A percentile compares a stretch with the other conserved stretches of the same genome.
These are phyloP conservation scores for Megalurothrips usitatus DNA, from an alignment of 2,888 invertebrate genomes.

Conservation along the genomic window DNA sequence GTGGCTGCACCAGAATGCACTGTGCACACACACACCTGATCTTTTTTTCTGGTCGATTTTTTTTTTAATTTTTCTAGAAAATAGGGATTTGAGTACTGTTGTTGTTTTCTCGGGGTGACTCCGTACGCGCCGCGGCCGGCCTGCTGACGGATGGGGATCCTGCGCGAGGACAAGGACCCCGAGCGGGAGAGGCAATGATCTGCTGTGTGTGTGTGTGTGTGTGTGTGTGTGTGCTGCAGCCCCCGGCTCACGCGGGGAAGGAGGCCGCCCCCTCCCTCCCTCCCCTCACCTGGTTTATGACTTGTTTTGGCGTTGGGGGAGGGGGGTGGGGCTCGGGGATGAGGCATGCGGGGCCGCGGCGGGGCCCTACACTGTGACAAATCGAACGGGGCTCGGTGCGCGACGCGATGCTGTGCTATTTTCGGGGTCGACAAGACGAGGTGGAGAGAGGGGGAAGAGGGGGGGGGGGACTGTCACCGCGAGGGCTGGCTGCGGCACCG, in stretches of 20 bases:
- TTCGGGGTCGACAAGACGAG: too few relatives aligned
- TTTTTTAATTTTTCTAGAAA: too few relatives aligned
- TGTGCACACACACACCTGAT: neutral
- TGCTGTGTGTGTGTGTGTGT: neutral
- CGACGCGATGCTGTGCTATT: too few relatives aligned
- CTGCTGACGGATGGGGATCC: too few relatives aligned
- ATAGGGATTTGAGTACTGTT: too few relatives aligned
- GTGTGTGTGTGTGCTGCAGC: neutral
- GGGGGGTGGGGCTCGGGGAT: neutral
- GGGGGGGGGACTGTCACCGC: too few relatives aligned
- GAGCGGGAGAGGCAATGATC: neutral
- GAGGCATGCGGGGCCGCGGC: neutral
- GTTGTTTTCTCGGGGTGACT: too few relatives aligned
- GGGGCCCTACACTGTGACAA: neutral
- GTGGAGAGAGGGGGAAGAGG: too few relatives aligned
- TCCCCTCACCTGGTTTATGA: neutral
- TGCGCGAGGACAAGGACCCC: too few relatives aligned
- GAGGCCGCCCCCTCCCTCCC: neutral
- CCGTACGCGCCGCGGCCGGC: too few relatives aligned
- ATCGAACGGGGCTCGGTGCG: neutral
- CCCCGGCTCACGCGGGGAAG: neutral
- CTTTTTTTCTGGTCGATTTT: neutral
- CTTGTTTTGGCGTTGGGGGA: constrained; percentile 16
- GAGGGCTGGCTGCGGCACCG: too few relatives aligned
- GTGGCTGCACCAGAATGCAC: neutral